phyloP scores from a whole-genome alignment of 1,140 invertebrate genomes.

The Sycobia sp. region DNA sequence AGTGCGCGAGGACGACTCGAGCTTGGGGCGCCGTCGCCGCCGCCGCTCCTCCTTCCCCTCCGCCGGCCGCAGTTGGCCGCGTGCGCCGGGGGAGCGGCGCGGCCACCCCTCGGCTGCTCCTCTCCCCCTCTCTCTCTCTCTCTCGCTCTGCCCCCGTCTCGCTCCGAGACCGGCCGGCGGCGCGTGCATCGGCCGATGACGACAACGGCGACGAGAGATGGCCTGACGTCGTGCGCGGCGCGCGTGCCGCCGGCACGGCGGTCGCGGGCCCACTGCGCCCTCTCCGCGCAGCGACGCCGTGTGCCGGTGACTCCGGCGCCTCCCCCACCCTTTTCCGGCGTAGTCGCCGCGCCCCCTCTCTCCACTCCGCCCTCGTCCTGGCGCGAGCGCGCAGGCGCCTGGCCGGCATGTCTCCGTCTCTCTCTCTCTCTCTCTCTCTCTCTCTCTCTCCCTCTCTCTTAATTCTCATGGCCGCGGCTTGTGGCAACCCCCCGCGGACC shows the following conservation, averaged over 20 bases:
- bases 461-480: too few relatives aligned
- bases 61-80: background rate
- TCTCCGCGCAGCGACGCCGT: slow-evolving; percentile 54
- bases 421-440: slow-evolving; percentile 16
- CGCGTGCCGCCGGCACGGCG: slow-evolving; percentile 61
- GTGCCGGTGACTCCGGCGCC: slow-evolving; percentile 50
- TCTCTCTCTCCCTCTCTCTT: slow-evolving; percentile 23
- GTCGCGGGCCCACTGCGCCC: slow-evolving; percentile 62
- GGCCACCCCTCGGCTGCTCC: background rate
- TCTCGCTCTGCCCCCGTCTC: background rate
- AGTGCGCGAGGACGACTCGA: slow-evolving; percentile 32
- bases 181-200: background rate
- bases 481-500: too few relatives aligned
- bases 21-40: slow-evolving; percentile 3
- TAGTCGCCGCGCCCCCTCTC: slow-evolving; percentile 2
- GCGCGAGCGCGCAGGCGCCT: background rate
- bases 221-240: too few relatives aligned
- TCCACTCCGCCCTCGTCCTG: background rate
- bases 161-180: slow-evolving; percentile 15
- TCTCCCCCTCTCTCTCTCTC: slow-evolving; percentile 1
- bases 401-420: background rate
- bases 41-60: background rate
- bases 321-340: slow-evolving; percentile 3
- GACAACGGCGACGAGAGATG: slow-evolving; percentile 33
- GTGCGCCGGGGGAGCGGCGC: background rate